phyloP scores from a whole-genome alignment of 2,113 vertebrate genomes.

The Sceloporus undulatus region DNA sequence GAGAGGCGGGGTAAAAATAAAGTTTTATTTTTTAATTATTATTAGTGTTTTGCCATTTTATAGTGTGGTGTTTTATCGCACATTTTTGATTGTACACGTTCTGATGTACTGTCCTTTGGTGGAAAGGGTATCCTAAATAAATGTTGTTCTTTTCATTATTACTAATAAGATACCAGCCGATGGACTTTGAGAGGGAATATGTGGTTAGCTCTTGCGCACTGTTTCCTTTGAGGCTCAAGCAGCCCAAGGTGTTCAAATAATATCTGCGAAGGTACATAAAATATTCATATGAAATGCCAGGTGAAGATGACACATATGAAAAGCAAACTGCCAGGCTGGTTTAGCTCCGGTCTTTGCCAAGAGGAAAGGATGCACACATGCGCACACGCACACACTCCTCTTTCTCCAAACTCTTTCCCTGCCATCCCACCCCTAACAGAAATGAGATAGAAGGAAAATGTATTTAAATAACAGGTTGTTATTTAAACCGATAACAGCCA shows the following conservation, averaged over 20 bases:
- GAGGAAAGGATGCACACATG: not conserved
- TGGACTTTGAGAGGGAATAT: no score
- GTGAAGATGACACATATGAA: fast-evolving
- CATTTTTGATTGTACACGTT: no score
- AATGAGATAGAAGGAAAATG: slow-evolving; percentile 30
- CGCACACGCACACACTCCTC: not conserved
- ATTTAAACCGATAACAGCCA: slow-evolving; percentile 60
- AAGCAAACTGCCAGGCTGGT: not conserved
- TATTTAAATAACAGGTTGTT: slow-evolving; percentile 64
- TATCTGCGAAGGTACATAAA: not conserved
- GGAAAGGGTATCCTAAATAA: no score
- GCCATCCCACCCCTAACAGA: slow-evolving; percentile 11
- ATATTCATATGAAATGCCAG: not conserved
- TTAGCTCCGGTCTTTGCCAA: slow-evolving; percentile 27
- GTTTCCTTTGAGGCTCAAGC: no score
- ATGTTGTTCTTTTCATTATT: no score
- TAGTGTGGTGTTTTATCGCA: no score
- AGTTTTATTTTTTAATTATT: no score
- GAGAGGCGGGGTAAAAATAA: no score
- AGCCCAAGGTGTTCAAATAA: not conserved
- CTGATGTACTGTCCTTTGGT: no score
- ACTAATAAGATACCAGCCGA: no score
- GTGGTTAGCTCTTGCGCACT: not conserved
- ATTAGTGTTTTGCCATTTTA: no score
- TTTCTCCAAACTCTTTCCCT: slow-evolving; percentile 29